Conservation (phyloP, 2,888 invertebrate species). For the Trissoscelio sp. region DNA sequence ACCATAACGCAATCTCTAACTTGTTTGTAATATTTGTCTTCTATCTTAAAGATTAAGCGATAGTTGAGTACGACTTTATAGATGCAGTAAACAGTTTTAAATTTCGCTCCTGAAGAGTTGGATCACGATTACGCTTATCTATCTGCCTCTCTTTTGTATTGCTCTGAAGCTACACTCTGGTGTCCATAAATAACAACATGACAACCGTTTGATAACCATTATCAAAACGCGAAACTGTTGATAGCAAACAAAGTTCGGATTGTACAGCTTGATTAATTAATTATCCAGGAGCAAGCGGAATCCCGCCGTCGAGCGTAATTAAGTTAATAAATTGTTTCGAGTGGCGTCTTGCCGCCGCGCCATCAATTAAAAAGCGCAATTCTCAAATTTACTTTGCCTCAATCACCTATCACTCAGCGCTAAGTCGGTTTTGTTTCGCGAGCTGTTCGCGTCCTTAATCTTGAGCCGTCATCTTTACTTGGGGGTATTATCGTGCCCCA, state of each 20-base stretch:
- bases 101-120: no score
- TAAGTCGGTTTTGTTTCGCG: slow-evolving; percentile 17
- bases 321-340: slow-evolving; percentile 54
- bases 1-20: no score
- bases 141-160: slow-evolving; percentile 30
- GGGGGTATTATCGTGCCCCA: not conserved
- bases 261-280: slow-evolving; percentile 53
- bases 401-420: slow-evolving; percentile 45
- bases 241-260: slow-evolving; percentile 42
- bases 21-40: no score
- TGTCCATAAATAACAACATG: slow-evolving; percentile 32
- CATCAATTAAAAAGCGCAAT: slow-evolving; percentile 56
- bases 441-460: slow-evolving; percentile 24
- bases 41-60: no score
- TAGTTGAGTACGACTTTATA: no score
- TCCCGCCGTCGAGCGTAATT: slow-evolving; percentile 41
- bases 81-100: no score
- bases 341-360: slow-evolving; percentile 19
- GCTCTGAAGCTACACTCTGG: not conserved
- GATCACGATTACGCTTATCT: slow-evolving; percentile 31
- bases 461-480: slow-evolving; percentile 5
- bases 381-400: slow-evolving; percentile 40
- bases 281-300: slow-evolving; percentile 45
- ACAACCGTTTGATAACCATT: slow-evolving; percentile 48
- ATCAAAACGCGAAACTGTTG: slow-evolving; percentile 42